Percentiles rank a stretch among this genome's conserved stretches.
These are phyloP conservation scores for Reinhardtius hippoglossoides DNA, from an alignment of 2,113 vertebrate species.

Conservation along the genomic window DNA sequence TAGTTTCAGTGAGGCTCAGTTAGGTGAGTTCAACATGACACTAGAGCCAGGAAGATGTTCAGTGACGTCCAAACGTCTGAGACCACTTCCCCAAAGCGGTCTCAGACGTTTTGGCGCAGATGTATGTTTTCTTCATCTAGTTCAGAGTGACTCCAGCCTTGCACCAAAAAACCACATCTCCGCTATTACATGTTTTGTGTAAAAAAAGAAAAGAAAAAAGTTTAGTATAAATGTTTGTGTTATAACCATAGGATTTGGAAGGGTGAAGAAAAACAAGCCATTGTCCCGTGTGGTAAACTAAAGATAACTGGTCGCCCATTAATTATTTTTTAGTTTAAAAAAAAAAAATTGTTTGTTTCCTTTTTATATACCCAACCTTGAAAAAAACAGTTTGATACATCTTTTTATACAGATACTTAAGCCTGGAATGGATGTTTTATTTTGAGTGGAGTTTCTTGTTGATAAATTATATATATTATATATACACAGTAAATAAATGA, in stretches of 20 bases:
- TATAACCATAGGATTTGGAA: conserved; percentile 27
- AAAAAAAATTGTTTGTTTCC: conserved; percentile 32
- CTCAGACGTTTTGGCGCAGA: not conserved
- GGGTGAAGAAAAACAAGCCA: conserved; percentile 29
- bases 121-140: conserved; percentile 42
- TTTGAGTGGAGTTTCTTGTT: conserved; percentile 64
- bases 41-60: conserved; percentile 21
- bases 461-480: conserved; percentile 66
- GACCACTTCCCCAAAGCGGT: not conserved
- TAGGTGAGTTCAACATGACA: conserved; percentile 11
- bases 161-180: conserved; percentile 36
- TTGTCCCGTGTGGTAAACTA: conserved; percentile 40
- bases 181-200: conserved; percentile 6
- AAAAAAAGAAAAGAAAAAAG: not conserved
- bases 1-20: not conserved
- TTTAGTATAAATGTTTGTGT: conserved; percentile 44
- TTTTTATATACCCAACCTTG: conserved; percentile 70
- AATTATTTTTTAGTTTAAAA: conserved; percentile 56
- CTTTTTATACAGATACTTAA: conserved; percentile 73
- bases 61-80: not conserved
- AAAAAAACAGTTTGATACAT: conserved; percentile 75
- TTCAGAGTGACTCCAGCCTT: conserved; percentile 27
- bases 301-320: conserved; percentile 34
- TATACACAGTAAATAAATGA: conserved; percentile 54
- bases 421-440: conserved; percentile 65